Evolutionary conservation across 2,113 vertebrate species (phyloP).

Genomic region (Sapajus apella): DNA sequence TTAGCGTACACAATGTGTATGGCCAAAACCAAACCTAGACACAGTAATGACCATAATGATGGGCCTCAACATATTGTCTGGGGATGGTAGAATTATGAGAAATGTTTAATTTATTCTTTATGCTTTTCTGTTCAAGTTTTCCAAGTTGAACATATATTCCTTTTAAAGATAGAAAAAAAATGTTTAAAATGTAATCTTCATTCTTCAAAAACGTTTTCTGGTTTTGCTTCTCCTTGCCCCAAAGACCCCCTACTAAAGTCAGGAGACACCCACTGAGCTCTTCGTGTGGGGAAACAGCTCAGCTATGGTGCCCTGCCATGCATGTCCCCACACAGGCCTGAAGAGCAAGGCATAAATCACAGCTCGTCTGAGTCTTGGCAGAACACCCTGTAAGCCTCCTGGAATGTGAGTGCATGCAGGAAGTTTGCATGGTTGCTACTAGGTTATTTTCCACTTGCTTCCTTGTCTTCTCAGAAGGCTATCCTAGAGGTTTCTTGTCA

Average conservation of each 20-base stretch:
- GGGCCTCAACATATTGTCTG: neutral
- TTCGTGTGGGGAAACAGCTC: fast-evolving
- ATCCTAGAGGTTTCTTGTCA: fast-evolving
- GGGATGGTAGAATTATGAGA: neutral
- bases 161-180: neutral
- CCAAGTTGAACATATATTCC: neutral
- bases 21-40: neutral
- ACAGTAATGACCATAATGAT: too few relatives aligned
- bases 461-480: fast-evolving
- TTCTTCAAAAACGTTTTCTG: neutral
- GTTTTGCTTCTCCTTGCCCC: neutral
- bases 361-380: neutral
- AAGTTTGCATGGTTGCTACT: fast-evolving
- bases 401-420: fast-evolving
- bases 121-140: neutral
- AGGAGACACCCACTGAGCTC: neutral
- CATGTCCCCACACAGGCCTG: fast-evolving
- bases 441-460: neutral
- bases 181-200: neutral
- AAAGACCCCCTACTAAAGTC: neutral
- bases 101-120: neutral
- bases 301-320: fast-evolving
- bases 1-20: neutral
- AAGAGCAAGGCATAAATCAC: fast-evolving
- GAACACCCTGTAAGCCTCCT: fast-evolving